Percentiles rank a stretch among this genome's conserved stretches.
Conservation (phyloP, 2,113 vertebrate genomes). For the Eublepharis macularius region DNA sequence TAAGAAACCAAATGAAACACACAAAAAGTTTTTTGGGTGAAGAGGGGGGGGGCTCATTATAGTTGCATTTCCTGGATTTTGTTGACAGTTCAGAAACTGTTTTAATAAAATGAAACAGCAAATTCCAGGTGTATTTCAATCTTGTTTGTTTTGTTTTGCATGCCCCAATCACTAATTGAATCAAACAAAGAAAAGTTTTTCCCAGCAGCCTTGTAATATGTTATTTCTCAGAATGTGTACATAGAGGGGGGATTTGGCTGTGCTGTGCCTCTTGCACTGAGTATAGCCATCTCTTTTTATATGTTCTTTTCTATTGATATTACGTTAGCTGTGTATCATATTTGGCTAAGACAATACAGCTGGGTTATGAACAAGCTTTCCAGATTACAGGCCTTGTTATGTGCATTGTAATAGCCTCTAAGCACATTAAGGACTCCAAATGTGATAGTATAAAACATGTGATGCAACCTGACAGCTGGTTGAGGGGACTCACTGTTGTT, state of each 20-base stretch:
- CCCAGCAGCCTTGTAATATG: background rate
- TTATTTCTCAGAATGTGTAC: background rate
- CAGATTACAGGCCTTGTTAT: background rate
- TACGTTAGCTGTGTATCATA: background rate
- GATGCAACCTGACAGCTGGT: background rate
- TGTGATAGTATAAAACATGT: background rate
- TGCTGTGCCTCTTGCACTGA: background rate
- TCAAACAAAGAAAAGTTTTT: background rate
- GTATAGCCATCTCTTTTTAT: background rate
- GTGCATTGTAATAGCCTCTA: background rate
- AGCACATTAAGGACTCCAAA: slow-evolving; percentile 5
- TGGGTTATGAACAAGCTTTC: background rate
- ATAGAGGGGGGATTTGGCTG: no score
- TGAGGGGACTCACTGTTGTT: background rate
- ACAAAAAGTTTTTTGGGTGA: no score
- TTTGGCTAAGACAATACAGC: background rate
- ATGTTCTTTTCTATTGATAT: background rate
- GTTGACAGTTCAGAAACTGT: no score
- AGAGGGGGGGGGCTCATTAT: no score
- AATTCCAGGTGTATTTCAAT: no score
- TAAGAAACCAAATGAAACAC: no score
- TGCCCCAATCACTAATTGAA: background rate
- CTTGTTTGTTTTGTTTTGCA: no score
- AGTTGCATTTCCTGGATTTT: no score
- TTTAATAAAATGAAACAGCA: no score